Base-by-base conservation (phyloP, 2,888 invertebrate genomes). In the Dione juno region DNA sequence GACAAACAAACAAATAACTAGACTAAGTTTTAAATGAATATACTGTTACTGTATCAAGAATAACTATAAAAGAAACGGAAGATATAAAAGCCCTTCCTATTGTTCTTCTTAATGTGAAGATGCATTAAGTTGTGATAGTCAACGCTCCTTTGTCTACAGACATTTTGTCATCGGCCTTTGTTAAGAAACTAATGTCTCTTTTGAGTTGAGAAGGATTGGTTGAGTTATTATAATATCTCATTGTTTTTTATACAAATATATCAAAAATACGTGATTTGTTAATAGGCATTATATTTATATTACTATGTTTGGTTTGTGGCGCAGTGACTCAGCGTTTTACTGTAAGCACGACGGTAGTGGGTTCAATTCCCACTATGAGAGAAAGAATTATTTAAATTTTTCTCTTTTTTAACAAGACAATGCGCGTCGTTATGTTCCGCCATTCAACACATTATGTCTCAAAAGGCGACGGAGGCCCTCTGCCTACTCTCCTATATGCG, bases 101-200 rank as follows among this genome's bases (percentile, higher is more conserved):
- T 71, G 71, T 71, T 71, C 69, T 68, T 65, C n/a, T 71, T 66
- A 71, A 71, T 71, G 65, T 68, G 53, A 64, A 68, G 65, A 59
- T 59, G 59, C 59, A 71, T 68, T 68, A 68, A 68, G 59, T 65
- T 61, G 64, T 69, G 68, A 71, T 61, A 69, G 52, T 71, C 69
- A 65, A 37, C 37, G 68, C 65, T 58, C 79, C 81, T 87, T 87
- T 87, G 79, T 78, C 70, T 75, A 80, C 81, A 84, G 84, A 83
- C 87, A 88, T 88, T 88, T 88, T 88, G 87, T 88, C 87, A 87
- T 83, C 80, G 81, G 83, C 84, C 84, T 89, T 89, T 90, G 88
- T 89, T 82, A 84, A 80, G 76, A 79, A 83, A 84, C 85, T 89
- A 89, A 89, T 88, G 88, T 86, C 82, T 81, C 84, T 88, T 87